These are phyloP conservation scores for Amphiprion clarkii DNA, from an alignment of 2,797 vertebrate species.

Conservation along the genomic window DNA sequence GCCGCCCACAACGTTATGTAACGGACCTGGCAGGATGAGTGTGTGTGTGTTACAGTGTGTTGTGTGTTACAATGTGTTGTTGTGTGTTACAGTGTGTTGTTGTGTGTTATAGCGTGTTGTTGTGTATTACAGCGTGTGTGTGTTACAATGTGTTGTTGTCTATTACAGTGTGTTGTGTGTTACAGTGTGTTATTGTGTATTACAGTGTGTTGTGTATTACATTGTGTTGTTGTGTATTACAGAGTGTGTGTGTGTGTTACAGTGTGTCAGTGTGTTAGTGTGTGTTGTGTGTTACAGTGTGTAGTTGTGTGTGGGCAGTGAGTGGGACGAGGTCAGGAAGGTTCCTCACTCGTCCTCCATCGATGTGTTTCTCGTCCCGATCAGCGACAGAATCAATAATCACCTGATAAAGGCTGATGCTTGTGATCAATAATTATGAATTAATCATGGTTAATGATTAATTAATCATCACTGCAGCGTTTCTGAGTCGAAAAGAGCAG, in stretches of 20 bases:
- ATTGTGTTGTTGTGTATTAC: slow-evolving; percentile 39
- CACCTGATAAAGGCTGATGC: not conserved
- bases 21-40: slow-evolving; percentile 64
- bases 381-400: not conserved
- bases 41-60: slow-evolving; percentile 1
- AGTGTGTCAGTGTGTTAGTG: slow-evolving; percentile 11
- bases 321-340: slow-evolving; percentile 72
- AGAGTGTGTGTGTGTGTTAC: slow-evolving; percentile 11
- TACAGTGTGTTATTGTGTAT: slow-evolving; percentile 14
- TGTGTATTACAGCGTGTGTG: slow-evolving; percentile 25
- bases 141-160: slow-evolving; percentile 22
- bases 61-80: no score
- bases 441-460: no score
- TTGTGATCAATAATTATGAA: no score
- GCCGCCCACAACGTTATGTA: slow-evolving; percentile 79
- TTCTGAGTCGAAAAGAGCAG: no score
- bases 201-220: slow-evolving; percentile 25
- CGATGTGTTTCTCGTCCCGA: not conserved
- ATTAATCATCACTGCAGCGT: no score
- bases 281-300: not conserved
- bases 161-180: slow-evolving; percentile 7
- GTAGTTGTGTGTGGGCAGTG: no score
- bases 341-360: slow-evolving; percentile 53
- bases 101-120: slow-evolving; percentile 8
- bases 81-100: no score